Base-by-base conservation (phyloP, 2,888 invertebrate genomes). In the Gandaritis pyraliata region DNA sequence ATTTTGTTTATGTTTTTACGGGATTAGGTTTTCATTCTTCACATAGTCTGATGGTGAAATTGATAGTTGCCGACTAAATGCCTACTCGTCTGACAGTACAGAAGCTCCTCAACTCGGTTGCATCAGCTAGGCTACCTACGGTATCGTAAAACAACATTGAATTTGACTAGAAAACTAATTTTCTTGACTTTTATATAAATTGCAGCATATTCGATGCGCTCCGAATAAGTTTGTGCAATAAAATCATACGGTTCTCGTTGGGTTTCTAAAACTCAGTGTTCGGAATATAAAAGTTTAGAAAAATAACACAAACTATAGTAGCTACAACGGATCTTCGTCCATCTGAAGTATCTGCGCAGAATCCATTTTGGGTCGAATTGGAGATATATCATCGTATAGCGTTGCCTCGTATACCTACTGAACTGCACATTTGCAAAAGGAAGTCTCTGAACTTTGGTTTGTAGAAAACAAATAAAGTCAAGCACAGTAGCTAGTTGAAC, bases 91-190 rank as follows among this genome's bases (percentile, higher is more conserved):
- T 36, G n/a, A 5, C 36, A 38, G 38, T 47, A 38, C 23, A 18
- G 46, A 23, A 23, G 36, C 38, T 16, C 54, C 0, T 7, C 1
- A 29, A 52, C 56, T 48, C 41, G 43, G 38, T 48, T 45, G 36
- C 39, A 39, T 49, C 13, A 63, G 47, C 54, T 51, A 16, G 54
- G 46, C 51, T 54, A 55, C 54, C 55, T 30, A 47, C 45, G 11
- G 54, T 41, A 50, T 47, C 45, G 58, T 49, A 39, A 62, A 54
- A 41, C 51, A 61, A 47, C 54, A 58, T 58, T 54, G 54, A 45
- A 62, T 58, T 58, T 54, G 30, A 58, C 49, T 46, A 36, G 38
- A n/a, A 50, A 58, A 54, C 58, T 33, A 54, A 58, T 53, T 54
- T 54, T 39, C 38, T 49, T 53, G 58, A 53, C 45, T 51, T 48